phyloP scores from a whole-genome alignment of 2,888 invertebrate genomes.

The Drosophila antonietae region DNA sequence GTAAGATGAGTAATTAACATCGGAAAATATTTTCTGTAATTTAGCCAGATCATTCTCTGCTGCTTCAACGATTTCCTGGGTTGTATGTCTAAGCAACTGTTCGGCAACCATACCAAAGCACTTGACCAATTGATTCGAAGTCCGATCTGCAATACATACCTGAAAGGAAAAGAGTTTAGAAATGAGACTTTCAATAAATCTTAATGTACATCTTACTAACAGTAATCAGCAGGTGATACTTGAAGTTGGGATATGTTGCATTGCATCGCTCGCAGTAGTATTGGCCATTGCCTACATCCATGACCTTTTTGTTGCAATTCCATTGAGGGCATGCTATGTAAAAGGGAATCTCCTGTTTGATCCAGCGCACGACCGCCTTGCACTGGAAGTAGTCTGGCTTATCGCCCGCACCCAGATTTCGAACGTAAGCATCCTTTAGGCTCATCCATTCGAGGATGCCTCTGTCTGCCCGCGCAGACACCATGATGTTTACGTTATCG shows the following conservation, averaged over 20 bases:
- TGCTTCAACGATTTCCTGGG: slow-evolving; percentile 92
- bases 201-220: slow-evolving; percentile 86
- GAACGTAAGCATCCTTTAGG: slow-evolving; percentile 90
- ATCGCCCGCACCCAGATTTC: slow-evolving; percentile 90
- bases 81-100: slow-evolving; percentile 88
- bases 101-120: slow-evolving; percentile 95
- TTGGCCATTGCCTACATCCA: slow-evolving; percentile 94
- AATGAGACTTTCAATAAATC: too few species aligned
- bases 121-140: slow-evolving; percentile 95
- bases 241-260: slow-evolving; percentile 92
- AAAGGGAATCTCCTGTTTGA: slow-evolving; percentile 92
- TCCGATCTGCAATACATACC: slow-evolving; percentile 71
- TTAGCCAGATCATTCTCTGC: slow-evolving; percentile 88
- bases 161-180: too few species aligned
- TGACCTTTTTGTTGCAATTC: slow-evolving; percentile 97
- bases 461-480: slow-evolving; percentile 87
- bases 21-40: slow-evolving; percentile 89
- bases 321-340: slow-evolving; percentile 96
- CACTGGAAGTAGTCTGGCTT: slow-evolving; percentile 92
- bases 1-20: slow-evolving; percentile 91
- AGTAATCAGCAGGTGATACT: slow-evolving; percentile 92
- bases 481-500: slow-evolving; percentile 87
- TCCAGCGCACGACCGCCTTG: slow-evolving; percentile 91
- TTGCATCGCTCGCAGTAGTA: slow-evolving; percentile 98
- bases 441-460: slow-evolving; percentile 89